Conservation (phyloP, 1,140 invertebrate species). For the Aporrectodea caliginosa region DNA sequence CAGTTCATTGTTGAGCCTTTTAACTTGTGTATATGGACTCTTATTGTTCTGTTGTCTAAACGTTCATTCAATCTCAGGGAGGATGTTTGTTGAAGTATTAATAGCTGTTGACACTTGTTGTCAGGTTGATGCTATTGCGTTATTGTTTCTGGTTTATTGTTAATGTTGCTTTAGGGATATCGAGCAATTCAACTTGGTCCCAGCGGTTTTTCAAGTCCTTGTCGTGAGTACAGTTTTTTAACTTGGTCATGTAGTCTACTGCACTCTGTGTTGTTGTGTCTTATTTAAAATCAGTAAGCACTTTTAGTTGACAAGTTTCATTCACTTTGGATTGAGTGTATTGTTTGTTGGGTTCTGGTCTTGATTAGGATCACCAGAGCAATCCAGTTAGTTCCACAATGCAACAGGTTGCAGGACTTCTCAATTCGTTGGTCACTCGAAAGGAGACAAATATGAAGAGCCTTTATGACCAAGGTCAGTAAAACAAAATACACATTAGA, state of each 20-base stretch:
- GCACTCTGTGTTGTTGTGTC: background rate
- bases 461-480: conserved; percentile 52
- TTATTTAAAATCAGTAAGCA: background rate
- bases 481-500: background rate
- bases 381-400: conserved; percentile 48
- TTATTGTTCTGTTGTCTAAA: too few species aligned
- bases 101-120: too few species aligned
- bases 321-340: too few species aligned
- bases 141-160: too few species aligned
- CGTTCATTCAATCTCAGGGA: too few species aligned
- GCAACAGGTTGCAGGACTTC: conserved; percentile 47
- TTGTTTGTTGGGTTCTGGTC: too few species aligned
- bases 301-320: background rate
- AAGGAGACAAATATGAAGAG: conserved; percentile 51
- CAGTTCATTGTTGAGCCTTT: too few species aligned
- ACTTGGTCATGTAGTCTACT: background rate
- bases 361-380: conserved; percentile 51
- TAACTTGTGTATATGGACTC: too few species aligned
- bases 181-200: conserved; percentile 42
- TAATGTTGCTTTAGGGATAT: conserved; percentile 35
- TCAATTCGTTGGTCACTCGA: conserved; percentile 48
- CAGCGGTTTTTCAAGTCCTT: conserved; percentile 48
- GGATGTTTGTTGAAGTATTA: too few species aligned
- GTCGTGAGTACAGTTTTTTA: conserved; percentile 37
- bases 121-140: too few species aligned